Evolutionary conservation across 2,888 invertebrate species (phyloP).

Genomic region (Lottia gigantea): DNA sequence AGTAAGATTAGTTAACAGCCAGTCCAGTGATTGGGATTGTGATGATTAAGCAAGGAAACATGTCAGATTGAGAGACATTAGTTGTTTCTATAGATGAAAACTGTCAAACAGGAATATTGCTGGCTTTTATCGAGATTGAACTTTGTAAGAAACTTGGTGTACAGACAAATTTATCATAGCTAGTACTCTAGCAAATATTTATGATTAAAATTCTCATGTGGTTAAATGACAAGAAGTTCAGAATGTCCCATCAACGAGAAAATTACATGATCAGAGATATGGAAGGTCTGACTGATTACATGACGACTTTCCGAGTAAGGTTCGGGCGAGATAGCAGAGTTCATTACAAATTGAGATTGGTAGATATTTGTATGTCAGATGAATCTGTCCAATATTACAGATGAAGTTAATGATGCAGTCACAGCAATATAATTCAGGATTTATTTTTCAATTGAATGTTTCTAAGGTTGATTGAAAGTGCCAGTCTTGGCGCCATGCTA

Average conservation of each 20-base stretch:
- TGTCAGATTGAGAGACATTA: not conserved
- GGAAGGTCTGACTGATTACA: constrained; percentile 1
- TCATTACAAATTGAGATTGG: constrained; percentile 8
- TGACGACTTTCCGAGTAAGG: not conserved
- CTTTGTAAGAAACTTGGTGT: not conserved
- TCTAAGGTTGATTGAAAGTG: constrained; percentile 1
- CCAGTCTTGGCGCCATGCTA: not conserved
- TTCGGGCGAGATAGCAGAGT: not conserved
- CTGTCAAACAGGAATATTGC: constrained; percentile 3
- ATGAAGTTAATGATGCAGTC: constrained; percentile 3
- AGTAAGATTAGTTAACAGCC: constrained; percentile 5
- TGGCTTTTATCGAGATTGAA: constrained; percentile 2
- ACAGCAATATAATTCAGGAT: not conserved
- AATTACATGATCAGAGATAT: constrained; percentile 7
- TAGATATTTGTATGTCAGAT: not conserved
- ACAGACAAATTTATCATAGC: constrained; percentile 2
- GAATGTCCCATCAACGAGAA: constrained; percentile 2
- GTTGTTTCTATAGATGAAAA: not conserved
- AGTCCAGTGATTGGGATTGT: not conserved
- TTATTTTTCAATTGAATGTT: constrained; percentile 11
- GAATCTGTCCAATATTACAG: not conserved
- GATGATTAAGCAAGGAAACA: not conserved
- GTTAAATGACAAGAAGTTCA: constrained; percentile 1
- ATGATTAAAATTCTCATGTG: constrained; percentile 6
- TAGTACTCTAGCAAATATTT: not conserved